phyloP scores from a whole-genome alignment of 1,140 invertebrate species.

The Metopolophium dirhodum region DNA sequence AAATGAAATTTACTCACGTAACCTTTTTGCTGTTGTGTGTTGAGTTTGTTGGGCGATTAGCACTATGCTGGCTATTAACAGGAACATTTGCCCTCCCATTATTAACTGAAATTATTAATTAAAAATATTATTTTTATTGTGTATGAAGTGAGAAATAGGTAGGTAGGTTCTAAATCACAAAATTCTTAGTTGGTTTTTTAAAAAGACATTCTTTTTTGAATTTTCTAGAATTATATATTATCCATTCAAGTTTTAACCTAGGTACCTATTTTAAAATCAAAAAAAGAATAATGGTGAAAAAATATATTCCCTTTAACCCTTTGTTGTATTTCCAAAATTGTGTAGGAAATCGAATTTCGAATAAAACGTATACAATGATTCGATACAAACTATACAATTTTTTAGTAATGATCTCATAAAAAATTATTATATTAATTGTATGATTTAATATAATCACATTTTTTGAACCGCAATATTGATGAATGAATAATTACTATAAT shows the following conservation, averaged over 20 bases:
- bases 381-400: too few relatives aligned
- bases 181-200: neutral
- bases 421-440: too few relatives aligned
- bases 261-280: neutral
- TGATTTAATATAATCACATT: too few relatives aligned
- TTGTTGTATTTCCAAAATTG: neutral
- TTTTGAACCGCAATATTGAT: too few relatives aligned
- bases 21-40: constrained; percentile 35
- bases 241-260: neutral
- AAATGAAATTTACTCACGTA: constrained; percentile 38
- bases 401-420: too few relatives aligned
- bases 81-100: constrained; percentile 26
- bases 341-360: too few relatives aligned
- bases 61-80: neutral
- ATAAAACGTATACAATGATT: too few relatives aligned
- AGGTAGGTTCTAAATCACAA: neutral
- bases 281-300: neutral
- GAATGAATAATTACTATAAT: too few relatives aligned
- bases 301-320: neutral
- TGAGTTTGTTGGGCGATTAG: constrained; percentile 35
- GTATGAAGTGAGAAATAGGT: neutral
- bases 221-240: neutral
- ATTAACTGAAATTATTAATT: constrained; percentile 31
- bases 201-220: neutral
- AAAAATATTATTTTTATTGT: neutral